Conservation (phyloP, 2,797 vertebrate genomes). For the Hypotaenidia philippensis region DNA sequence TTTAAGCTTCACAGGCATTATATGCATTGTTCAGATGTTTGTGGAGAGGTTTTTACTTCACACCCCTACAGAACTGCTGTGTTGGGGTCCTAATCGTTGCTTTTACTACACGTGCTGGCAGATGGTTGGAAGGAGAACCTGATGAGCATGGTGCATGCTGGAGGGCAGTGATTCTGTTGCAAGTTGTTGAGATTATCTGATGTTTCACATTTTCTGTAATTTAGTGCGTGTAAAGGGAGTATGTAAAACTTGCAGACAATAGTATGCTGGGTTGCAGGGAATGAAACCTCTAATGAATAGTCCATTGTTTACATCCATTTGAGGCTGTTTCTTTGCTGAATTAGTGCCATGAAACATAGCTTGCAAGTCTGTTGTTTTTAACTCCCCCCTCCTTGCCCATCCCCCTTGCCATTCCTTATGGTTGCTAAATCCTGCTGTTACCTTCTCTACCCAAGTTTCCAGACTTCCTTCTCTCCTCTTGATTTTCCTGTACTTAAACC, state of each 20-base stretch:
- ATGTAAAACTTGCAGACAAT: slow-evolving; percentile 60
- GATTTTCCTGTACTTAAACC: slow-evolving; percentile 11
- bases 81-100: background rate
- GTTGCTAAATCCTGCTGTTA: slow-evolving; percentile 40
- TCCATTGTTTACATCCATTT: slow-evolving; percentile 64
- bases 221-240: background rate
- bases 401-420: slow-evolving; percentile 23
- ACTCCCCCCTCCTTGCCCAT: slow-evolving; percentile 31
- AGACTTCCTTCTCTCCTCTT: background rate
- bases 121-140: background rate
- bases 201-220: slow-evolving; percentile 28
- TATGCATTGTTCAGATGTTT: background rate
- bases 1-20: background rate
- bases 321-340: slow-evolving; percentile 52
- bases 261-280: slow-evolving; percentile 53
- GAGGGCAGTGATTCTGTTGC: slow-evolving; percentile 11
- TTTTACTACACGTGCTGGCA: background rate
- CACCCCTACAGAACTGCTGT: background rate
- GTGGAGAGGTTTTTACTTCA: background rate
- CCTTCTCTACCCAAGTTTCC: slow-evolving; percentile 4
- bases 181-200: slow-evolving; percentile 33
- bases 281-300: slow-evolving; percentile 49
- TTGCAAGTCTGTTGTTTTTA: slow-evolving; percentile 23
- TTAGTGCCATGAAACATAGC: slow-evolving; percentile 42
- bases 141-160: background rate